Evolutionary conservation across 2,888 invertebrate species (phyloP), one percentile per base, ranked within the genome.

Genomic region (Nemotelus pantherinus): DNA sequence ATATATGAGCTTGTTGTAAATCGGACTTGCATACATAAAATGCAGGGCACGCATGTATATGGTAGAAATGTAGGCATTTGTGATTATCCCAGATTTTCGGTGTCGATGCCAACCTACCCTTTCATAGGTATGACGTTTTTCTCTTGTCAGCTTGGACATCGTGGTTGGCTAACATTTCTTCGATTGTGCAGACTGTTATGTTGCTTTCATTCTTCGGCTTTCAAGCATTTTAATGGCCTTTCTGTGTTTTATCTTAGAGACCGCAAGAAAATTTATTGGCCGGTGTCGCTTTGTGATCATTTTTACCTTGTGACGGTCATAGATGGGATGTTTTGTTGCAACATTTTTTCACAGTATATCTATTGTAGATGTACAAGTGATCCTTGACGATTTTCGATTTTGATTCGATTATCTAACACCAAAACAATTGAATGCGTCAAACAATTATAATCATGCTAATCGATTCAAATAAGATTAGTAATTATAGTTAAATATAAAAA

Each of bases 151-250:
- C 70, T 7, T 53, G 25, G 50, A n/a, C n/a, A 44, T 50, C 50
- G 50, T n/a, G 48, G 55, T 70, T n/a, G 70, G 47, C 41, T 55
- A 70, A 43, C 43, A 43, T 43, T 70, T 48, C 43, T 53, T 55
- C 55, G 53, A 9, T 43, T 70, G 53, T 41, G 48, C 45, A 9
- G 48, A 25, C 25, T 25, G 25, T 60, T 43, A 10, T 44, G 45
- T 63, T 60, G 74, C 74, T 74, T 74, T 74, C 74, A 53, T 76
- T 55, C 65, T 76, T 76, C 76, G 76, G 76, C 65, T 79, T 79
- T 79, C 79, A 79, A 77, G 75, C 79, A 78, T 79, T 79, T 79
- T 79, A 79, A 79, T 79, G 79, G 78, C 76, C 76, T 79, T 79
- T 79, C 79, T 78, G 79, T 79, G 79, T 79, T 79, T 79, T 79